These are phyloP conservation scores for Loxodonta africana DNA, from an alignment of 2,113 vertebrate species.

Conservation along the genomic window DNA sequence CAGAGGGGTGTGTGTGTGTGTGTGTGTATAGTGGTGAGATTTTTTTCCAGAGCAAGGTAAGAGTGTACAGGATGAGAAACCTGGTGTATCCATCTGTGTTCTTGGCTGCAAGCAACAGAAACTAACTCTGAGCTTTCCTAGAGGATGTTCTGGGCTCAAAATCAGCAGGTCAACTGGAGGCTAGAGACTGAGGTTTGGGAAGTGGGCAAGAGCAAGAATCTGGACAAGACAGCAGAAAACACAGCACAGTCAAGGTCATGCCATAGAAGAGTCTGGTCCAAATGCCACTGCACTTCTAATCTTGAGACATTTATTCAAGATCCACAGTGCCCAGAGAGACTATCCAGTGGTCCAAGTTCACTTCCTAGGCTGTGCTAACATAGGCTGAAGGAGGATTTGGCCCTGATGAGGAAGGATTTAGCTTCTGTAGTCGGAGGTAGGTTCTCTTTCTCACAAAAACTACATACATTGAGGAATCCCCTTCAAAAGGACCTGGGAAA, in stretches of 20 bases:
- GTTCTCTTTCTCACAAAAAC: too few relatives aligned
- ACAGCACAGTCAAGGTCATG: not conserved
- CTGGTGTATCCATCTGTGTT: not conserved
- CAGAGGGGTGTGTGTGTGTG: too few relatives aligned
- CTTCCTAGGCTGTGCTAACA: too few relatives aligned
- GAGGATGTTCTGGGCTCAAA: not conserved
- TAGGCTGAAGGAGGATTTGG: too few relatives aligned
- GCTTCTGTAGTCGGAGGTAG: too few relatives aligned
- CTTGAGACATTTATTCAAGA: not conserved
- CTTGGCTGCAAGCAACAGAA: too few relatives aligned
- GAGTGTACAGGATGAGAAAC: not conserved
- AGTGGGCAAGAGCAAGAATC: not conserved
- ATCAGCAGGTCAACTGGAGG: not conserved
- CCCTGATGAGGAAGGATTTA: too few relatives aligned
- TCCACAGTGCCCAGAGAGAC: too few relatives aligned
- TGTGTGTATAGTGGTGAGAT: not conserved
- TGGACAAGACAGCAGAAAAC: not conserved
- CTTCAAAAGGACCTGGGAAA: too few relatives aligned
- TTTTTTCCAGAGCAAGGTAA: constrained; percentile 9
- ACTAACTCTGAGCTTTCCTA: not conserved
- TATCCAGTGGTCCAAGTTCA: too few relatives aligned
- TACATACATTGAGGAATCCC: too few relatives aligned
- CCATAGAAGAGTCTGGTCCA: not conserved
- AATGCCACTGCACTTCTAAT: not conserved
- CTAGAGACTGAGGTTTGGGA: not conserved